Evolutionary conservation across 1,140 invertebrate species (phyloP).

Genomic region (Dendrolimus punctatus): DNA sequence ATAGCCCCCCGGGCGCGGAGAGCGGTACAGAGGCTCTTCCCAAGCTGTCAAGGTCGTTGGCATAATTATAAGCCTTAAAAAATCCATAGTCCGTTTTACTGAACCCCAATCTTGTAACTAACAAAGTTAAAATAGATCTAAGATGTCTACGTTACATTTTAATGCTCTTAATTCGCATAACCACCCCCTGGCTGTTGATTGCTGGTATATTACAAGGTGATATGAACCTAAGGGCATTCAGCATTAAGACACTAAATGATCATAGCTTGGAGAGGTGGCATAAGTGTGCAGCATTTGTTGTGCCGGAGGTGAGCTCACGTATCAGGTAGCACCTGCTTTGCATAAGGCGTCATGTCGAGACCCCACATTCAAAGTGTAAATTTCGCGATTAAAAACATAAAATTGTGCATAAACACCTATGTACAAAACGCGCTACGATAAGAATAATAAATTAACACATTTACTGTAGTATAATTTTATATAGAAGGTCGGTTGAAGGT

Average conservation of each 20-base stretch:
- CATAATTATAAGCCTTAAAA: too few species aligned
- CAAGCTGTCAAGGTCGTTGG: too few species aligned
- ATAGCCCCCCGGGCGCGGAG: too few species aligned
- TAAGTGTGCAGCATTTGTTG: slow-evolving; percentile 18
- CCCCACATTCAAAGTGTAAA: slow-evolving; percentile 64
- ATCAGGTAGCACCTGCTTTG: slow-evolving; percentile 69
- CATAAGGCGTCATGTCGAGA: slow-evolving; percentile 65
- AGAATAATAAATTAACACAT: slow-evolving; percentile 44
- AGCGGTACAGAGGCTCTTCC: too few species aligned
- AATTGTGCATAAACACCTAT: slow-evolving; percentile 51
- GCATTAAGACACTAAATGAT: too few species aligned
- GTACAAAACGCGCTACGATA: slow-evolving; percentile 49
- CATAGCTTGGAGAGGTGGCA: neutral
- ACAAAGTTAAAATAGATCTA: slow-evolving; percentile 14
- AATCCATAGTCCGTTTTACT: too few species aligned
- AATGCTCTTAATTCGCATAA: slow-evolving; percentile 9
- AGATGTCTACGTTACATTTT: slow-evolving; percentile 15
- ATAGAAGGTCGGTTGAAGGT: slow-evolving; percentile 45
- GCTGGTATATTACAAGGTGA: neutral
- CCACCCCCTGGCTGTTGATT: neutral
- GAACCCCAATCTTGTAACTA: too few species aligned
- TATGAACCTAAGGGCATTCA: neutral
- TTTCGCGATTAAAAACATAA: slow-evolving; percentile 67
- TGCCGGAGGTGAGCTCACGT: slow-evolving; percentile 25
- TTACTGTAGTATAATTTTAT: slow-evolving; percentile 23